Percentiles rank a stretch among this genome's conserved stretches.
Evolutionary conservation across 92 coral and sea anemone genomes (phyloP).

Genomic region (Ricordea florida): DNA sequence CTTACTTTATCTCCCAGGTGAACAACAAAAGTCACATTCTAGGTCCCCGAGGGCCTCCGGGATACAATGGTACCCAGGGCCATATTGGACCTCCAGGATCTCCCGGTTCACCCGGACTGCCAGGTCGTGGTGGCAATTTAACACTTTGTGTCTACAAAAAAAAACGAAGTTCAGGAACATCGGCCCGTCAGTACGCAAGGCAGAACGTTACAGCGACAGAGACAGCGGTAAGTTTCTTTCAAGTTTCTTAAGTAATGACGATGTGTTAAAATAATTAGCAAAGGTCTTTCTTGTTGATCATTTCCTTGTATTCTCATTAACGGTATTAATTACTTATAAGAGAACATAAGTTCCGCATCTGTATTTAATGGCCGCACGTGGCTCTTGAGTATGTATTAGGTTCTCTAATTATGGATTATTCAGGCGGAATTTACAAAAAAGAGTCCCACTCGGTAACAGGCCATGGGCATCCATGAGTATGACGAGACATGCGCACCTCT

Average conservation of each 20-base stretch:
- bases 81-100: not conserved
- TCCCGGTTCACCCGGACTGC: not conserved
- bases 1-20: too few relatives aligned
- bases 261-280: not conserved
- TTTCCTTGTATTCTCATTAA: not conserved
- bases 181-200: not conserved
- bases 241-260: not conserved
- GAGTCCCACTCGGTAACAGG: too few relatives aligned
- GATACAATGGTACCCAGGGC: not conserved
- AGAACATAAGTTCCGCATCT: too few relatives aligned
- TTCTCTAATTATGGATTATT: too few relatives aligned
- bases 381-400: too few relatives aligned
- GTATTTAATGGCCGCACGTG: too few relatives aligned
- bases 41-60: not conserved
- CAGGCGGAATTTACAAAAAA: too few relatives aligned
- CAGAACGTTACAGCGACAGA: not conserved
- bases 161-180: fast-evolving
- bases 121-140: not conserved
- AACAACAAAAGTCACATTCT: not conserved
- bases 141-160: not conserved
- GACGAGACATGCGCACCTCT: too few relatives aligned
- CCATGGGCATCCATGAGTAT: too few relatives aligned
- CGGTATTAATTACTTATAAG: too few relatives aligned
- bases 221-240: not conserved
- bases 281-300: too few relatives aligned